Conservation (phyloP, 1,140 invertebrate species). For the Stegodyphus mimosarum region DNA sequence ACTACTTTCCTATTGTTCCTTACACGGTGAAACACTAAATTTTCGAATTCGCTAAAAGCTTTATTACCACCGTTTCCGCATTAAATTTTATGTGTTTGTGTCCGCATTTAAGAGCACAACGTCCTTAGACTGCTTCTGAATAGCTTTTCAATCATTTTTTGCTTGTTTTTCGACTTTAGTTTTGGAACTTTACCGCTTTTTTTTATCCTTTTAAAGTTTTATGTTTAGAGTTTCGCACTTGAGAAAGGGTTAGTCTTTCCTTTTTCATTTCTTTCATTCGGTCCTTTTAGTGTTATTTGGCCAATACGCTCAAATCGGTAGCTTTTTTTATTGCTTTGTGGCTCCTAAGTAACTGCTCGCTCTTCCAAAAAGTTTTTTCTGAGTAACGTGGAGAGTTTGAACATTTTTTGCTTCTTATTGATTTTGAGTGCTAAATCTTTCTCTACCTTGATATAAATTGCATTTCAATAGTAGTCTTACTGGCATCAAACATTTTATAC, state of each 20-base stretch:
- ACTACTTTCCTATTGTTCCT: background rate
- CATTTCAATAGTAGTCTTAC: too few relatives aligned
- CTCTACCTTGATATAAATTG: too few relatives aligned
- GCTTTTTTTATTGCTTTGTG: conserved; percentile 38
- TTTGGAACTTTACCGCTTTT: conserved; percentile 38
- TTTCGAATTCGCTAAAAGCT: conserved; percentile 41
- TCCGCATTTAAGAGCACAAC: conserved; percentile 4
- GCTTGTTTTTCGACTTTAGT: conserved; percentile 13
- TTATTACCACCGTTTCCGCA: conserved; percentile 12
- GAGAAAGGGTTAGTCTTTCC: conserved; percentile 5
- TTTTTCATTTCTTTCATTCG: background rate
- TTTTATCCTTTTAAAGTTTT: background rate
- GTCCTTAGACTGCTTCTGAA: background rate
- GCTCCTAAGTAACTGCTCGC: conserved; percentile 35
- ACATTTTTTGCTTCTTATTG: too few relatives aligned
- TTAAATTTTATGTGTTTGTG: conserved; percentile 34
- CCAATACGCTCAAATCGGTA: conserved; percentile 32
- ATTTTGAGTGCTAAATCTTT: too few relatives aligned
- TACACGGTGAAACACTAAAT: conserved; percentile 11
- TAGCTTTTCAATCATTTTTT: conserved; percentile 3
- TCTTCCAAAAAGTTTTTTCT: conserved; percentile 19
- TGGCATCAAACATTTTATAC: too few relatives aligned
- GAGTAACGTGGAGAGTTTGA: too few relatives aligned
- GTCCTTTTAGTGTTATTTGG: conserved; percentile 45
- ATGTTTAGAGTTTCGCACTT: background rate